A percentile compares a stretch with the other conserved stretches of the same genome.
phyloP scores from a whole-genome alignment of 1,140 invertebrate species.

The Papilio glaucus region DNA sequence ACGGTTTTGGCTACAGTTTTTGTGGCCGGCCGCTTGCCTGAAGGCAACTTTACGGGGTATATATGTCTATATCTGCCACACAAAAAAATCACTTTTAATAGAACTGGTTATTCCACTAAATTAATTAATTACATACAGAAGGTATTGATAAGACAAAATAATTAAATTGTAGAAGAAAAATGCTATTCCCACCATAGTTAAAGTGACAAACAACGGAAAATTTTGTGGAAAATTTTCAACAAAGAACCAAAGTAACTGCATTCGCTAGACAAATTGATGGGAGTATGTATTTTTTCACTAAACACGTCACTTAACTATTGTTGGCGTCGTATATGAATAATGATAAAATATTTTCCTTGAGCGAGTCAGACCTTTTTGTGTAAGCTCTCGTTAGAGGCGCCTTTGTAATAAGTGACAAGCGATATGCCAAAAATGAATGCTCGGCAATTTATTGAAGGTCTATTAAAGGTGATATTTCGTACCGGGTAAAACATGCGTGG shows the following conservation, averaged over 20 bases:
- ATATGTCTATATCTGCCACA: no score
- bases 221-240: not conserved
- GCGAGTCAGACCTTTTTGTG: conserved; percentile 65
- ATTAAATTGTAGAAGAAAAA: not conserved
- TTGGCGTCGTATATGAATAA: conserved; percentile 76
- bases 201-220: not conserved
- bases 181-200: not conserved
- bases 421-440: conserved; percentile 27
- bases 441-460: conserved; percentile 17
- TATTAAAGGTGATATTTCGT: not conserved
- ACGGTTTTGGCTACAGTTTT: no score
- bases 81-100: no score
- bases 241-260: not conserved
- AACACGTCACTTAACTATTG: conserved; percentile 72
- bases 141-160: no score
- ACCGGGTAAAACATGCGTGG: not conserved
- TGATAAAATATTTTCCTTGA: conserved; percentile 77
- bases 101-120: no score
- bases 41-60: no score
- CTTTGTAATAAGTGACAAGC: conserved; percentile 41
- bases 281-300: conserved; percentile 76
- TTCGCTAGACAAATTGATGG: conserved; percentile 51
- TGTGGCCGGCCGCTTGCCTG: no score
- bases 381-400: conserved; percentile 59
- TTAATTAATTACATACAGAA: no score